Evolutionary conservation across 2,888 invertebrate genomes (phyloP).

Genomic region (Oscheius sp.): DNA sequence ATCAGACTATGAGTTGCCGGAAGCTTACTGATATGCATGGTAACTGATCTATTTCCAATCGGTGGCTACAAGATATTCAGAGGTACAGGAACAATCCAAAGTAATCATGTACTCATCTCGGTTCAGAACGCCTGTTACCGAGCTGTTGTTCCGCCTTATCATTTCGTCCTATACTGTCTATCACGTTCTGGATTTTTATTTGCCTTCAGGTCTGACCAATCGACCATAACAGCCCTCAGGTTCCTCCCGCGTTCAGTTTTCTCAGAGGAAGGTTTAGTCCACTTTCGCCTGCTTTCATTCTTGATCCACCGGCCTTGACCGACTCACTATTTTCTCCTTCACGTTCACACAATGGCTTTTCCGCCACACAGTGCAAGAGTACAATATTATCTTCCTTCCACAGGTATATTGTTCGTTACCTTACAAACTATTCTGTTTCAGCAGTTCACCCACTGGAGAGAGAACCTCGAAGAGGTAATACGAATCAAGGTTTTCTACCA

Average conservation of each 20-base stretch:
- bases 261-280: conserved; percentile 1
- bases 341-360: background rate
- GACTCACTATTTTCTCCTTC: background rate
- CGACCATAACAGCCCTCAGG: background rate
- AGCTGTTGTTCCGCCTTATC: too few species aligned
- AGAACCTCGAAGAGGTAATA: conserved; percentile 6
- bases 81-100: too few species aligned
- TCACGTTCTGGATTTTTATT: conserved; percentile 6
- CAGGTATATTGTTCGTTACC: background rate
- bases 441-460: background rate
- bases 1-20: too few species aligned
- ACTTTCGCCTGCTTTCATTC: background rate
- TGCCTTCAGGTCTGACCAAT: background rate
- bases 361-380: conserved; percentile 11
- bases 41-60: too few species aligned
- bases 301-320: background rate
- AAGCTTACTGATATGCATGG: too few species aligned
- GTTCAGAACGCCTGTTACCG: too few species aligned
- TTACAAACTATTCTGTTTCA: background rate
- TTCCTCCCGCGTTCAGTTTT: background rate
- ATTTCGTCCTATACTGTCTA: too few species aligned
- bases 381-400: background rate
- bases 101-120: too few species aligned
- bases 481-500: conserved; percentile 3
- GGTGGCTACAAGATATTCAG: too few species aligned